Evolutionary conservation across 23 tunicate species (phyloP), one percentile per base, ranked within the genome.

Genomic region (Aplidium turbinatum): DNA sequence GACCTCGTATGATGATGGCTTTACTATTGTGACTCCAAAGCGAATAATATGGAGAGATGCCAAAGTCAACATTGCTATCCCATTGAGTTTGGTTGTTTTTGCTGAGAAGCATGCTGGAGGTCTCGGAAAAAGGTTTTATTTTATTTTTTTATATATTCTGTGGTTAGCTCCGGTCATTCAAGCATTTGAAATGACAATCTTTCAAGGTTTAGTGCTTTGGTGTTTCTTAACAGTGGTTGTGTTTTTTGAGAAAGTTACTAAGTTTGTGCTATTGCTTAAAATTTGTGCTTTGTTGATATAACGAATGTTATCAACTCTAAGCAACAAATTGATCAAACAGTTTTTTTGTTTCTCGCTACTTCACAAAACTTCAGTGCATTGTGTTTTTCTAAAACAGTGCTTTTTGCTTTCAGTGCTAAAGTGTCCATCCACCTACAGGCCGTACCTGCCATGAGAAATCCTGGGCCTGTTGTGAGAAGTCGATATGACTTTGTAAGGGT

Each of bases 381-480:
- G 13, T 57, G 23, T 0, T n/a, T 33, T 1, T 30, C 18, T 63
- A 40, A 1, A 18, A 40, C 28, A 18, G 19, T 1, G n/a, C n/a
- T 45, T 46, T 40, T 19, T 61, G 29, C 13, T 39, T 69, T 28
- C 47, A 80, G 86, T 48, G 64, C 97, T 1, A 91, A 91, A 73
- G 73, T 91, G 5, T 32, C 65, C 0, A 1, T 84, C 16, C 86
- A 84, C 56, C 40, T 91, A 32, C 63, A 70, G 39, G 67, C 63
- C 25, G 33, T 66, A 3, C 73, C 70, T 2, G 30, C 68, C 0
- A 67, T 73, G 35, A 67, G 57, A 67, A 7, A 54, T 0, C 86
- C 97, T 6, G 97, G 97, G 35, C 97, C 97, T 6, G 87, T 78
- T 1, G 38, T 86, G 20, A 63, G 83, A 7, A 83, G 90, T 39